These are phyloP conservation scores for Pandion haliaetus DNA, from an alignment of 2,113 vertebrate genomes.

Conservation along the genomic window DNA sequence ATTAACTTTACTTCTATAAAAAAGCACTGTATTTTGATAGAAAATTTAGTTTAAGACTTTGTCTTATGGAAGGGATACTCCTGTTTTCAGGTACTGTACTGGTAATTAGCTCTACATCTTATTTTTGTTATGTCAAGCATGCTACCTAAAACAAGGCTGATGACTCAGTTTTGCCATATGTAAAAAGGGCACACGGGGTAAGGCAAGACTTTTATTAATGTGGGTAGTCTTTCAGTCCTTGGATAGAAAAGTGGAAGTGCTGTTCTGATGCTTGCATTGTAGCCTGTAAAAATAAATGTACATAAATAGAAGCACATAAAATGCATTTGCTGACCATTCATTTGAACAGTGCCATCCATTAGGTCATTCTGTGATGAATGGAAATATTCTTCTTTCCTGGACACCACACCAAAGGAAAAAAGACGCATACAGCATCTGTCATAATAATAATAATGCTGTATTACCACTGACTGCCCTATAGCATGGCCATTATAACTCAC, in stretches of 20 bases:
- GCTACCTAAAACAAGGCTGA: background rate
- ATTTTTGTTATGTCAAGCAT: background rate
- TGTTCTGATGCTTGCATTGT: constrained; percentile 10
- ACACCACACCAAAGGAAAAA: background rate
- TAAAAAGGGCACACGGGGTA: background rate
- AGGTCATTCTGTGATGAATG: background rate
- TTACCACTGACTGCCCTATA: background rate
- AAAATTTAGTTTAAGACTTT: background rate
- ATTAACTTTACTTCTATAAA: background rate
- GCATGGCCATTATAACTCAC: background rate
- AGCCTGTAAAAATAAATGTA: constrained; percentile 30
- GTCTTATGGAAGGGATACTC: background rate
- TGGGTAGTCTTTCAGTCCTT: background rate
- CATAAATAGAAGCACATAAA: background rate
- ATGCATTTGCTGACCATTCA: constrained; percentile 18
- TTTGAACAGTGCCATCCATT: background rate
- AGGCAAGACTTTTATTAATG: background rate
- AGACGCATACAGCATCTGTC: background rate
- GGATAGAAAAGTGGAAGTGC: background rate
- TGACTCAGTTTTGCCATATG: constrained; percentile 40
- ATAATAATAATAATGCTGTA: background rate
- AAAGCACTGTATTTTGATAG: background rate
- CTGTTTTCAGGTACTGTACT: background rate
- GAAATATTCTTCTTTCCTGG: constrained; percentile 17
- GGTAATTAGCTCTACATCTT: background rate